These are phyloP conservation scores for Xylota segnis DNA, from an alignment of 2,888 invertebrate genomes.

Conservation along the genomic window DNA sequence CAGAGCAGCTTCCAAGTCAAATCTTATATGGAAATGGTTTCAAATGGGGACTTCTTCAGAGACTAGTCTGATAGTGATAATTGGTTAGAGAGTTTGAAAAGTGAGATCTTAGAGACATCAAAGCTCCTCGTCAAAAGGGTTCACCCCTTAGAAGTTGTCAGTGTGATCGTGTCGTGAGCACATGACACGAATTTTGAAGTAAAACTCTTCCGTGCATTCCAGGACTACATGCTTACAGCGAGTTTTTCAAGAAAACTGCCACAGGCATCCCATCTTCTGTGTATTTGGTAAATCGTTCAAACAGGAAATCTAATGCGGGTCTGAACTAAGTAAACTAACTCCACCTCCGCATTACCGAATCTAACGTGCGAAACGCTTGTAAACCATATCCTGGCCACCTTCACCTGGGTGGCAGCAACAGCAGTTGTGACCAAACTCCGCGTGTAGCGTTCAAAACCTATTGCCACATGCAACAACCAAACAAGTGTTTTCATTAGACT, in stretches of 20 bases:
- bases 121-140: too few species aligned
- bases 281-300: not conserved
- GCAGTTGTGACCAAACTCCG: slow-evolving; percentile 15
- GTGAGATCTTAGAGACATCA: too few species aligned
- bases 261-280: not conserved
- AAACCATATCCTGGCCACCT: slow-evolving; percentile 13
- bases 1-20: too few species aligned
- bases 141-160: too few species aligned
- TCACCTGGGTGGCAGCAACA: slow-evolving; percentile 43
- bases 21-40: too few species aligned
- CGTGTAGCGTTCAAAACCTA: slow-evolving; percentile 22
- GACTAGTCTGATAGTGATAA: too few species aligned
- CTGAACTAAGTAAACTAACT: not conserved
- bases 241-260: not conserved
- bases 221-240: too few species aligned
- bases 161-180: too few species aligned
- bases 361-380: slow-evolving; percentile 23
- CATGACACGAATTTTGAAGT: too few species aligned
- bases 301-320: not conserved
- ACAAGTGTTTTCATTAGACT: slow-evolving; percentile 58
- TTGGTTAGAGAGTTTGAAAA: too few species aligned
- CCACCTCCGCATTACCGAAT: slow-evolving; percentile 1
- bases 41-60: too few species aligned
- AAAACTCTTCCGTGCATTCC: not conserved
- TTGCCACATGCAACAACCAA: slow-evolving; percentile 43